phyloP scores from a whole-genome alignment of 2,113 vertebrate species.

The Leptocoma aspasia region DNA sequence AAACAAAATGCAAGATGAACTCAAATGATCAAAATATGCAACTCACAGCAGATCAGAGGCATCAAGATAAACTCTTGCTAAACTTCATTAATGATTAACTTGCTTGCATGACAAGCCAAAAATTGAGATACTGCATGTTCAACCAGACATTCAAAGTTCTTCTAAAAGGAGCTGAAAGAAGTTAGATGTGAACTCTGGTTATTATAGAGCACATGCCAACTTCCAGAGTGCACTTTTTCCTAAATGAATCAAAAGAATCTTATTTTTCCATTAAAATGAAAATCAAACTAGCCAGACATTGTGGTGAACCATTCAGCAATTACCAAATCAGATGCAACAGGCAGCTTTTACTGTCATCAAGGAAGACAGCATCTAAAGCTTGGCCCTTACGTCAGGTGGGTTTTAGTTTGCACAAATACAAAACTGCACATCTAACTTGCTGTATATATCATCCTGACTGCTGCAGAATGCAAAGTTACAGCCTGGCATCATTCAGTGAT shows the following conservation, averaged over 20 bases:
- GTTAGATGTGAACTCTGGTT: neutral
- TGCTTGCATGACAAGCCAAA: neutral
- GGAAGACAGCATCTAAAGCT: neutral
- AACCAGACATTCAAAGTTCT: neutral
- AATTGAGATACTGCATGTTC: neutral
- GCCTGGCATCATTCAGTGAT: neutral
- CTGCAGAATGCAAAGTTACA: neutral
- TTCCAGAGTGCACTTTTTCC: neutral
- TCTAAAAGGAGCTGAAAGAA: neutral
- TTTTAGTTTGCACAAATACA: neutral
- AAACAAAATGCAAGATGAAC: neutral
- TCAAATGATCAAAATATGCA: neutral
- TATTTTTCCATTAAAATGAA: neutral
- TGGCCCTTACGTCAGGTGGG: neutral
- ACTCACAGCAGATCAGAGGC: neutral
- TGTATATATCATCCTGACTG: neutral
- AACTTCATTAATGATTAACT: conserved; percentile 49
- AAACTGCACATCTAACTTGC: neutral
- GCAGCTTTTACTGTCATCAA: neutral
- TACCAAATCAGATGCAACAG: neutral
- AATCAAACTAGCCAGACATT: neutral
- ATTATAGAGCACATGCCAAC: neutral
- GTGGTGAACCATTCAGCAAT: neutral
- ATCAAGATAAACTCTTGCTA: neutral
- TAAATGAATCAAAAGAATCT: neutral